These are phyloP conservation scores for Armadillidium nasatum DNA, from an alignment of 1,140 invertebrate species.

Conservation along the genomic window DNA sequence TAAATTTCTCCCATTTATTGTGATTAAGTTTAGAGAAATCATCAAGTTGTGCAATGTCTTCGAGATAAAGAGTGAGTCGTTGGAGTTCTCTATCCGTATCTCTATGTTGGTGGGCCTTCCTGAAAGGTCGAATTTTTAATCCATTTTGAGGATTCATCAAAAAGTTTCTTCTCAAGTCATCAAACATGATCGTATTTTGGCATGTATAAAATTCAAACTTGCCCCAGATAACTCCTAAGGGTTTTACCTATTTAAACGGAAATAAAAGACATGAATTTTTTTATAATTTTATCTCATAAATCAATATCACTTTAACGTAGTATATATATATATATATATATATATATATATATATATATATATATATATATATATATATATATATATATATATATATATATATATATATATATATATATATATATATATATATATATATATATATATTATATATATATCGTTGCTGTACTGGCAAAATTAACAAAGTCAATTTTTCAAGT, in stretches of 20 bases:
- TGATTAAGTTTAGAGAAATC: slow-evolving; percentile 84
- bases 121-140: slow-evolving; percentile 81
- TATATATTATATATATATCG: too few relatives aligned
- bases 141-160: slow-evolving; percentile 96
- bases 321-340: too few relatives aligned
- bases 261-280: too few relatives aligned
- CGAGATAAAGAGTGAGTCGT: slow-evolving; percentile 75
- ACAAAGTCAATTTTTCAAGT: too few relatives aligned
- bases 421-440: too few relatives aligned
- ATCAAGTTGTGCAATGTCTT: slow-evolving; percentile 72
- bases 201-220: slow-evolving; percentile 78
- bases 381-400: too few relatives aligned
- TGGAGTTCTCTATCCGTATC: slow-evolving; percentile 77
- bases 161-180: slow-evolving; percentile 94
- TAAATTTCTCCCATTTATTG: slow-evolving; percentile 81
- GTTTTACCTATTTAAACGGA: slow-evolving; percentile 69
- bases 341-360: too few relatives aligned
- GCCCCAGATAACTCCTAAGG: slow-evolving; percentile 93
- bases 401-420: too few relatives aligned
- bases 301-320: too few relatives aligned
- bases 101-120: slow-evolving; percentile 82
- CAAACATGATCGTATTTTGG: slow-evolving; percentile 97
- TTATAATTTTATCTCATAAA: too few relatives aligned
- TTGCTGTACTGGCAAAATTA: too few relatives aligned
- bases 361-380: too few relatives aligned